A percentile compares a stretch with the other conserved stretches of the same genome.
phyloP scores from a whole-genome alignment of 2,113 vertebrate species.

The Amblyopsis rosae region DNA sequence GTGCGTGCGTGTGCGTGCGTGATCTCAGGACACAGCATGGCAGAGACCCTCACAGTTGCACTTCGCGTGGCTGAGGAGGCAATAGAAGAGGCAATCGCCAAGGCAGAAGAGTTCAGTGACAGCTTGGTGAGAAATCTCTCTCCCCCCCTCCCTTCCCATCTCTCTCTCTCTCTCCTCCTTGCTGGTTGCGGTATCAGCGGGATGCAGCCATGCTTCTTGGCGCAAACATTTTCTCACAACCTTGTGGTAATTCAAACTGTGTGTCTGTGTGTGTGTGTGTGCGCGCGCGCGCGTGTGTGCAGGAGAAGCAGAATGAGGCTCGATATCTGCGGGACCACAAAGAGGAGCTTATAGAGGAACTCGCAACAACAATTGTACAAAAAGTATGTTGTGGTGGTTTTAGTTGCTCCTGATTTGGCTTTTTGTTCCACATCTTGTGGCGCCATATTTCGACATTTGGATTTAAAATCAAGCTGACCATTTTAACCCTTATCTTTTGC shows the following conservation, averaged over 20 bases:
- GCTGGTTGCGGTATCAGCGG: conserved; percentile 26
- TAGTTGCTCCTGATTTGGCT: background rate
- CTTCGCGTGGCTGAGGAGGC: conserved; percentile 95
- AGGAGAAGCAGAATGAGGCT: conserved; percentile 98
- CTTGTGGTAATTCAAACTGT: conserved; percentile 28
- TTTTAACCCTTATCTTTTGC: too few species aligned
- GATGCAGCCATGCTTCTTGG: conserved; percentile 44
- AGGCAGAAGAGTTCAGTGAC: conserved; percentile 91
- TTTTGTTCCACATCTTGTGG: background rate
- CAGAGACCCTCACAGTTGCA: conserved; percentile 93
- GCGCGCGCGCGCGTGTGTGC: conserved; percentile 16
- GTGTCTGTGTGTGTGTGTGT: conserved; percentile 28
- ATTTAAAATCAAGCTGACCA: too few species aligned
- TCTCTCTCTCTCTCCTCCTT: conserved; percentile 5
- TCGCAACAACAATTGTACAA: conserved; percentile 92
- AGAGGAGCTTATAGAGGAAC: conserved; percentile 94
- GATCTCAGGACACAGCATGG: conserved; percentile 87
- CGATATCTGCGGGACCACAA: conserved; percentile 92
- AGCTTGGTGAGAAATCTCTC: conserved; percentile 83
- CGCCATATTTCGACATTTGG: too few species aligned
- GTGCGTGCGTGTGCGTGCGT: conserved; percentile 19
- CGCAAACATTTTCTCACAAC: conserved; percentile 21
- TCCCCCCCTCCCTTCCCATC: conserved; percentile 1
- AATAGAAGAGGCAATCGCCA: conserved; percentile 93
- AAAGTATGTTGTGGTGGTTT: conserved; percentile 79